These are phyloP conservation scores for Petaurus breviceps DNA, from an alignment of 2,113 vertebrate genomes.

Conservation along the genomic window DNA sequence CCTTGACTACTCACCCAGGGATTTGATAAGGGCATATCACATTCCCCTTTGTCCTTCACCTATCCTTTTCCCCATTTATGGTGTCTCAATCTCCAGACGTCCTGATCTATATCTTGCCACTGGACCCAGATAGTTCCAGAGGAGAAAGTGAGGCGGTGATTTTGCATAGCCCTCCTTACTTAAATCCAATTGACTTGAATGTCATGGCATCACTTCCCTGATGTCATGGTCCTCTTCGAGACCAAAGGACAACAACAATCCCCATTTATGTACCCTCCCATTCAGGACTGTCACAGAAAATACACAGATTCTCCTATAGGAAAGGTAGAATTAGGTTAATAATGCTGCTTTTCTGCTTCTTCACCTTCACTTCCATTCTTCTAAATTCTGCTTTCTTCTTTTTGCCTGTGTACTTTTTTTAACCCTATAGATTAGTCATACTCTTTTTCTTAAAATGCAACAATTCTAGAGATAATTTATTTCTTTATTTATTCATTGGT, in stretches of 20 bases:
- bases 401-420: neutral
- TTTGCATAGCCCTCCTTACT: no score
- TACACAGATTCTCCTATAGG: neutral
- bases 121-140: no score
- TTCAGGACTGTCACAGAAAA: neutral
- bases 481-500: neutral
- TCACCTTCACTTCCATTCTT: neutral
- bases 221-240: no score
- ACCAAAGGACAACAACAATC: no score
- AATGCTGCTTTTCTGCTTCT: neutral
- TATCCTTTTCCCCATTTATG: neutral
- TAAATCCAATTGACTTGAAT: no score
- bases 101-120: no score
- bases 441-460: neutral
- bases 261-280: neutral
- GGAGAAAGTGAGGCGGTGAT: no score
- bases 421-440: neutral
- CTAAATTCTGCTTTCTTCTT: neutral
- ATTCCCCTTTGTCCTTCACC: neutral
- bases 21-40: neutral
- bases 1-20: neutral
- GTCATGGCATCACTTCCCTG: no score
- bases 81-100: no score
- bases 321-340: neutral
- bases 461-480: neutral